Conservation (phyloP, 2,888 invertebrate genomes). For the Strigamia maritima region DNA sequence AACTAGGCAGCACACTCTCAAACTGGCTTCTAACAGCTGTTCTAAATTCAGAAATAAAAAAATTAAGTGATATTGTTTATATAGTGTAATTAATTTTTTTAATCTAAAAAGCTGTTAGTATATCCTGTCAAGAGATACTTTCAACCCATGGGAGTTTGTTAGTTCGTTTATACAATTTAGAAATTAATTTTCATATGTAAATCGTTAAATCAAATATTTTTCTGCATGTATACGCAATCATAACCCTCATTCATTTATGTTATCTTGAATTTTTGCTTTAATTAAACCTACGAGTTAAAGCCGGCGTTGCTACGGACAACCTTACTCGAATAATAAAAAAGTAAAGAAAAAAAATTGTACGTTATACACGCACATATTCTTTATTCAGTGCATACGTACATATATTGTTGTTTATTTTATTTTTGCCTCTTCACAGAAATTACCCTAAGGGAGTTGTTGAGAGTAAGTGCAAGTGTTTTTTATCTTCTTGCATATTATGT, state of each 20-base stretch:
- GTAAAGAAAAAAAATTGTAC: not conserved
- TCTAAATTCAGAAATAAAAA: no score
- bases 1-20: no score
- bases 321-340: not conserved
- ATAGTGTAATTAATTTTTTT: no score
- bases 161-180: no score
- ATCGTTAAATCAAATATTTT: no score
- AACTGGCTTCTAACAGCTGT: no score
- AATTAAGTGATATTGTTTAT: no score
- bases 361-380: not conserved
- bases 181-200: no score
- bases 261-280: not conserved
- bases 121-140: no score
- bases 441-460: constrained; percentile 1
- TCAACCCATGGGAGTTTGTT: no score
- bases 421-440: not conserved
- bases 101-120: no score
- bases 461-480: constrained; percentile 15
- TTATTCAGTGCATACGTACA: not conserved
- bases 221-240: not conserved
- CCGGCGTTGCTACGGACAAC: not conserved
- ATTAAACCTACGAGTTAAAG: not conserved
- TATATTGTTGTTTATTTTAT: constrained; percentile 13
- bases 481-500: constrained; percentile 16
- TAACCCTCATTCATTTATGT: not conserved